Percentiles rank a stretch among this genome's conserved stretches.
phyloP scores from a whole-genome alignment of 2,888 invertebrate species.

The Arrhopalites spinosus region DNA sequence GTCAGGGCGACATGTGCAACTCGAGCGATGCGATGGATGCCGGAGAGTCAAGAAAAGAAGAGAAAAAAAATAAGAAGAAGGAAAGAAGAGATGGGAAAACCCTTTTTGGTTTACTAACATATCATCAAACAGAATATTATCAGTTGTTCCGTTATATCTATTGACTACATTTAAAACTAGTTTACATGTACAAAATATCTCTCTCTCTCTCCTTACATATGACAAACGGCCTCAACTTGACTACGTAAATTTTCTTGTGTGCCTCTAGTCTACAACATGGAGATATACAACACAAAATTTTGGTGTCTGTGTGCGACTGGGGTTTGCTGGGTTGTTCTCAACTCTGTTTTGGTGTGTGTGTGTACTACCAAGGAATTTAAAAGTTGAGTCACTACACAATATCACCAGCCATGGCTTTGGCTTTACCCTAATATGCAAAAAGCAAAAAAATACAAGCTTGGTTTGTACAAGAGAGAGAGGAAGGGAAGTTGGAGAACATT shows the following conservation, averaged over 20 bases:
- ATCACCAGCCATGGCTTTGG: background rate
- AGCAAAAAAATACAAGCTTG: background rate
- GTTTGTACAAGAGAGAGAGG: background rate
- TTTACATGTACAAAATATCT: background rate
- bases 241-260: background rate
- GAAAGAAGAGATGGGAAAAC: constrained; percentile 14
- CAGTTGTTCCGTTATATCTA: background rate
- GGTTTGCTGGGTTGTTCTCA: background rate
- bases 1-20: constrained; percentile 46
- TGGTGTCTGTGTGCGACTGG: constrained; percentile 1
- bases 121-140: constrained; percentile 25
- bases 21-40: constrained; percentile 33
- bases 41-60: background rate
- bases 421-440: constrained; percentile 10
- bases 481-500: background rate
- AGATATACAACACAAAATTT: background rate
- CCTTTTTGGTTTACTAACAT: background rate
- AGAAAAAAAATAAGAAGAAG: background rate
- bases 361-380: background rate
- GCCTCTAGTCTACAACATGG: background rate
- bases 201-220: background rate
- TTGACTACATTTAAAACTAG: too few species aligned
- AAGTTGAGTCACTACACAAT: background rate
- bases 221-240: background rate
- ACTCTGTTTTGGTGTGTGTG: background rate